These are phyloP conservation scores for Anguilla anguilla DNA, from an alignment of 2,797 vertebrate species.

Conservation along the genomic window DNA sequence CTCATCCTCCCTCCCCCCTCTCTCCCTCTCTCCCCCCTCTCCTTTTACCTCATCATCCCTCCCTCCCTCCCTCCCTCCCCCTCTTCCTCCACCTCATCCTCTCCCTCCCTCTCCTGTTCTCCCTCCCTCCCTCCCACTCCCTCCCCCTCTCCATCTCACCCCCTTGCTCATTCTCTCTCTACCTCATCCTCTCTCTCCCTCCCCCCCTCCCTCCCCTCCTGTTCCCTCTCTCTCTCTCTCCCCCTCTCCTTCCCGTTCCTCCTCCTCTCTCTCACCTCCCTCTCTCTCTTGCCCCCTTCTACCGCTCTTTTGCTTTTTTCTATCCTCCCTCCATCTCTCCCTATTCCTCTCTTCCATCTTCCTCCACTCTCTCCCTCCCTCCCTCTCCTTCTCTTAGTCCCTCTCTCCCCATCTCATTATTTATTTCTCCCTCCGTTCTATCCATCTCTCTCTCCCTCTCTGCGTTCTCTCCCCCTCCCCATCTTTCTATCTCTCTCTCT, in stretches of 20 bases:
- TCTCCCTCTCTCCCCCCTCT: not conserved
- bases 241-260: too few species aligned
- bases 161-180: too few species aligned
- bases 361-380: conserved; percentile 65
- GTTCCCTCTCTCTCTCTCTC: too few species aligned
- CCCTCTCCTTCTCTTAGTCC: conserved; percentile 24
- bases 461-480: not conserved
- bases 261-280: too few species aligned
- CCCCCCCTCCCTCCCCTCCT: too few species aligned
- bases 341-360: conserved; percentile 55
- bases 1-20: not conserved
- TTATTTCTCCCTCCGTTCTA: conserved; percentile 27
- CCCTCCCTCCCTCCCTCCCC: too few species aligned
- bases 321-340: too few species aligned
- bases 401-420: conserved; percentile 14
- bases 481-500: conserved; percentile 40
- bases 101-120: not conserved
- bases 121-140: too few species aligned
- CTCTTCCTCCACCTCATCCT: not conserved
- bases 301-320: too few species aligned
- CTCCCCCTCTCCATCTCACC: too few species aligned
- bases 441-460: not conserved
- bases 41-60: not conserved
- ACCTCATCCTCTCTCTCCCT: too few species aligned
- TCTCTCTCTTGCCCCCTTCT: too few species aligned